These are phyloP conservation scores for Ashinkailepas kermadecensis DNA, from an alignment of 2,888 invertebrate species.

Conservation along the genomic window DNA sequence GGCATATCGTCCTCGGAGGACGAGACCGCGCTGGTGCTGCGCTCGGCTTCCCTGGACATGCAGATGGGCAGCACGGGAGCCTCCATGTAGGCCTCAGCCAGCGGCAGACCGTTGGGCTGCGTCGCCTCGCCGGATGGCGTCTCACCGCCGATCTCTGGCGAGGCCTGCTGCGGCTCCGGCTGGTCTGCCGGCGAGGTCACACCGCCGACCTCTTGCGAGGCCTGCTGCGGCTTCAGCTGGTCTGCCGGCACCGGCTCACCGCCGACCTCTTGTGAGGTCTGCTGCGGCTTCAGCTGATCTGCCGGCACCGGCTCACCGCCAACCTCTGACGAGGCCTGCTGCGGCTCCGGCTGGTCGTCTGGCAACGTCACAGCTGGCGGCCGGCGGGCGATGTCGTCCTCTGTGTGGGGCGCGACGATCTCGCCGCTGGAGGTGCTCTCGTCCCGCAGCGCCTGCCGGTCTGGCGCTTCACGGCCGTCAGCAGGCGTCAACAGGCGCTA, in stretches of 20 bases:
- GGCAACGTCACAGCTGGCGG: background rate
- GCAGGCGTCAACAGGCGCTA: too few species aligned
- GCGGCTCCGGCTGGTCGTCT: background rate
- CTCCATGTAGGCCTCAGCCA: background rate
- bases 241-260: background rate
- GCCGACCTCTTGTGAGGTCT: too few species aligned
- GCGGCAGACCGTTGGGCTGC: background rate
- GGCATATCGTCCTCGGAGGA: background rate
- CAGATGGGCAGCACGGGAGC: background rate
- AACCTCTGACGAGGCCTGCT: background rate
- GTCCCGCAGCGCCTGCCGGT: conserved; percentile 8
- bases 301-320: background rate
- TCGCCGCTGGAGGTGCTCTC: conserved; percentile 7
- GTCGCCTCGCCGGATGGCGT: background rate
- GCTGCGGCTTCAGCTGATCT: background rate
- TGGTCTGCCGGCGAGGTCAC: background rate
- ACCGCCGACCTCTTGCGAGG: background rate
- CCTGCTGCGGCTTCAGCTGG: background rate
- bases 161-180: background rate
- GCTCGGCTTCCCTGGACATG: too few species aligned
- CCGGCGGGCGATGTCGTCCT: background rate
- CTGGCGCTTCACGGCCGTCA: background rate
- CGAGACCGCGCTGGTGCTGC: background rate
- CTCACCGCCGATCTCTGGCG: too few species aligned
- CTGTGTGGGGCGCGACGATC: background rate